Conservation (phyloP, 2,113 vertebrate genomes). For the Entomyzon cyanotis region DNA sequence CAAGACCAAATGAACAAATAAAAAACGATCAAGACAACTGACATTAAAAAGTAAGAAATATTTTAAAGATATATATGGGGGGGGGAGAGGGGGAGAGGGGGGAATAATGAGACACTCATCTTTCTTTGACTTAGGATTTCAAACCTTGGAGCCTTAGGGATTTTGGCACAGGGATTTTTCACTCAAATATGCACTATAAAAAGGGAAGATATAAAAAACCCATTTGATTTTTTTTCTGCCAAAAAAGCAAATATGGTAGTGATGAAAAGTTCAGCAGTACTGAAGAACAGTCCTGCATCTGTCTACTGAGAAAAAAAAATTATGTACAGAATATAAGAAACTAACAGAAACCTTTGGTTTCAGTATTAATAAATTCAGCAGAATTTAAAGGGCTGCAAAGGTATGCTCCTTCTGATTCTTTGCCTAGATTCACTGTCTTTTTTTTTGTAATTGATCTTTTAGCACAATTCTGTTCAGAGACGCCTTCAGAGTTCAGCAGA, state of each 20-base stretch:
- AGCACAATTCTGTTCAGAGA: neutral
- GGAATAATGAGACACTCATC: neutral
- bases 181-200: neutral
- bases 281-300: neutral
- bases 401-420: neutral
- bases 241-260: neutral
- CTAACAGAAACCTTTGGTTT: neutral
- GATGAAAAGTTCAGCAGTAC: neutral
- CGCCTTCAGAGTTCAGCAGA: neutral
- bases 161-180: neutral
- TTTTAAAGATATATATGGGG: neutral
- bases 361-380: neutral
- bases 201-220: neutral
- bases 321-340: neutral
- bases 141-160: neutral
- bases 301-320: neutral
- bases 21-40: neutral
- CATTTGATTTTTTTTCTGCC: neutral
- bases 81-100: rapidly evolving
- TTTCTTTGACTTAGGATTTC: neutral
- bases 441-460: neutral
- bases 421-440: neutral
- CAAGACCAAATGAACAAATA: neutral
- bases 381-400: neutral
- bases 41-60: neutral